phyloP scores from a whole-genome alignment of 2,797 vertebrate species.

The Gymnoscopelus braueri region DNA sequence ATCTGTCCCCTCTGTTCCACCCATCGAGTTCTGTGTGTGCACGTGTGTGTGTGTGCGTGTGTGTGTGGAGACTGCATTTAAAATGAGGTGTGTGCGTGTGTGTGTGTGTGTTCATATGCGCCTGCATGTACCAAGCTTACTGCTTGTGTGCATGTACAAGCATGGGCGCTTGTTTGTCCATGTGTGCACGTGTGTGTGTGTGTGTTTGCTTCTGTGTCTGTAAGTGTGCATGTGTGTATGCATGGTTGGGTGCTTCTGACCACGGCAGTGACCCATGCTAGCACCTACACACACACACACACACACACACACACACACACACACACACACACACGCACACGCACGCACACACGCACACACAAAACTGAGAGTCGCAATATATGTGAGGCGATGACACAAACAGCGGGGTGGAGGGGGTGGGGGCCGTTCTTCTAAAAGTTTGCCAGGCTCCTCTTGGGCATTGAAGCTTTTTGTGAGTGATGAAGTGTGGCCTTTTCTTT shows the following conservation, averaged over 20 bases:
- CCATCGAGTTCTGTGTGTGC: background rate
- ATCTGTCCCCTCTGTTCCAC: background rate
- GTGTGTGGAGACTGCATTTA: no score
- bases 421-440: slow-evolving; percentile 22
- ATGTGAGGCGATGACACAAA: background rate
- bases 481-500: slow-evolving; percentile 35
- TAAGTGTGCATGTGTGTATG: background rate
- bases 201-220: slow-evolving; percentile 4
- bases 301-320: no score
- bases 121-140: no score
- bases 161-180: no score
- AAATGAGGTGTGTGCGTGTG: slow-evolving; percentile 1
- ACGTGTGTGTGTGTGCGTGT: slow-evolving; percentile 3
- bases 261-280: background rate
- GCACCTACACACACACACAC: background rate
- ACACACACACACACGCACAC: no score
- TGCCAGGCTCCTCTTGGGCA: slow-evolving; percentile 24
- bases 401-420: background rate
- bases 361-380: background rate
- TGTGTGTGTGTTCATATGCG: background rate
- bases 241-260: background rate
- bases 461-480: slow-evolving; percentile 45
- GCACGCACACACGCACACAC: background rate
- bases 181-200: background rate
- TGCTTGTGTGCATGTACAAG: no score